Base-by-base conservation (phyloP, 2,113 vertebrate genomes). In the Stictonetta naevosa region DNA sequence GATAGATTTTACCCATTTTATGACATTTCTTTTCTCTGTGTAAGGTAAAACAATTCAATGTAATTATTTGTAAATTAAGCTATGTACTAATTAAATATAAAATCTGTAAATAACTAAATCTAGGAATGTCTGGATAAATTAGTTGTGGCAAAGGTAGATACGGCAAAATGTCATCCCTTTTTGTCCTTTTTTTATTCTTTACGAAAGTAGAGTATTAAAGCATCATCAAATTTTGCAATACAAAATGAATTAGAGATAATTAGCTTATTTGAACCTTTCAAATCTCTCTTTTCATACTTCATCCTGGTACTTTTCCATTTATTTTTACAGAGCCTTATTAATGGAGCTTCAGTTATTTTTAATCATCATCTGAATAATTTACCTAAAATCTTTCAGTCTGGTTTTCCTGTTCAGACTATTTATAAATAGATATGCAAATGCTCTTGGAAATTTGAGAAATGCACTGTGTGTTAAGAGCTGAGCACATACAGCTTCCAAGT, bases 321-420 rank as follows among this genome's bases (percentile, higher is more conserved):
- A 80, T 90, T 92, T 95, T 88, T 81, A 38, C 34, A 93, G 67
- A 88, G 76, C 7, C 31, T 23, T 55, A 71, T 55, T 95, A 89
- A 90, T 79, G 64, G 50, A 77, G 22, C 11, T 59, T n/a, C 10
- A 95, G 91, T 92, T 95, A 95, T 69, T 96, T 95, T 94, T 90
- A 91, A 95, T 95, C 50, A 56, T 80, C 50, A 90, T 78, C 42
- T 56, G 87, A 95, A 84, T 93, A 95, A 91, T 89, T 96, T 92
- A 46, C 50, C 63, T 53, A 64, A 95, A 91, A 87, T 12, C 48
- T 80, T 91, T 91, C 50, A 85, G 59, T 34, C 55, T 90, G 63
- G 20, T 88, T 94, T 95, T 91, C 82, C 59, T 95, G 50, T 87
- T 89, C 78, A 62, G n/a, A 34, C 55, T 95, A 88, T 94, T 87